Percentiles rank a stretch among this genome's conserved stretches.
These are phyloP conservation scores for Tonatia bakeri DNA, from an alignment of 2,113 vertebrate species.

Conservation along the genomic window DNA sequence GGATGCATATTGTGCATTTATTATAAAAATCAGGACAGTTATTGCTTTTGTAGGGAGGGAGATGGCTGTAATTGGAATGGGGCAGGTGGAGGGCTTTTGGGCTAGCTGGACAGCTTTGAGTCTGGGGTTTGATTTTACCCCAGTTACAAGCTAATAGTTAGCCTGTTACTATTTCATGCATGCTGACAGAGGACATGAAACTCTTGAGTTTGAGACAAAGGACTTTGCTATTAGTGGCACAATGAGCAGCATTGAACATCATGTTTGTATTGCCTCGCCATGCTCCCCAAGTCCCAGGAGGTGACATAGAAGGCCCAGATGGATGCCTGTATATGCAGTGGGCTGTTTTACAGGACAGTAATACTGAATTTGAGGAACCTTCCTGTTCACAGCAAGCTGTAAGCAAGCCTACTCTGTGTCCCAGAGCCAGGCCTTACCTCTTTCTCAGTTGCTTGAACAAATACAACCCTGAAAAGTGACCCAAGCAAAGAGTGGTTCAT, in stretches of 20 bases:
- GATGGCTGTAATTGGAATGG: not conserved
- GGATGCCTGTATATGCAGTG: not conserved
- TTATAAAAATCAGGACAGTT: not conserved
- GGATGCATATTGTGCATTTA: not conserved
- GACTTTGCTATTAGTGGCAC: not conserved
- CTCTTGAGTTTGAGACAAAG: not conserved
- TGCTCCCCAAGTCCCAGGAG: not conserved
- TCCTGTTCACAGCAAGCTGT: not conserved
- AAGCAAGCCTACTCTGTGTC: not conserved
- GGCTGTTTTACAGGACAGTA: no score
- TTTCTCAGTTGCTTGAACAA: not conserved
- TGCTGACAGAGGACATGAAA: not conserved
- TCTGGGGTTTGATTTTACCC: not conserved
- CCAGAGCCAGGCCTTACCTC: not conserved
- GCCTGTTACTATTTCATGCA: not conserved
- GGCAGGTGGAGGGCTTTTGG: not conserved
- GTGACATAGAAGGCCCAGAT: not conserved
- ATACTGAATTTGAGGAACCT: not conserved
- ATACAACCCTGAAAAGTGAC: not conserved
- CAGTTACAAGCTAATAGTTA: not conserved
- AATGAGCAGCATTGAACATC: not conserved
- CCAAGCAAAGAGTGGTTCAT: not conserved
- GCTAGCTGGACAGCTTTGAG: not conserved
- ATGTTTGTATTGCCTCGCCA: not conserved
- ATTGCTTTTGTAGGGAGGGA: not conserved